Evolutionary conservation across 37 sponge, comb jelly and placozoan genomes (phyloP).

Genomic region (Halichondria panicea): DNA sequence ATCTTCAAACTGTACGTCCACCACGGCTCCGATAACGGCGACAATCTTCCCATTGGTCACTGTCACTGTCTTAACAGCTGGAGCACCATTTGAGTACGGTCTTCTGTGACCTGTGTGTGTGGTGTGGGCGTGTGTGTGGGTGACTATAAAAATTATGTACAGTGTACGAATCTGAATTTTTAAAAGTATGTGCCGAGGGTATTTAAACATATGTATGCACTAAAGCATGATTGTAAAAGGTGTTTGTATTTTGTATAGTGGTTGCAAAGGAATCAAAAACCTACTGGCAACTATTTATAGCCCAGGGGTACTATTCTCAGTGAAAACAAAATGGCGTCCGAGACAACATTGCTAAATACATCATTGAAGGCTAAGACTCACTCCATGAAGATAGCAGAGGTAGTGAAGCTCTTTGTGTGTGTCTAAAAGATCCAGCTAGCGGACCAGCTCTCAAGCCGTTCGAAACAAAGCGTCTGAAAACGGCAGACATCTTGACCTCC

Average conservation of each 20-base stretch:
- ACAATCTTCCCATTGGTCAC: constrained; percentile 79
- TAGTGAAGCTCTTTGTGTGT: constrained; percentile 9
- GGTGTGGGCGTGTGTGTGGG: background rate
- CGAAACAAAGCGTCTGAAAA: constrained; percentile 38
- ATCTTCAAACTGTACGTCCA: constrained; percentile 98
- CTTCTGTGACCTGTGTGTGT: constrained; percentile 40
- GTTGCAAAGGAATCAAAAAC: background rate
- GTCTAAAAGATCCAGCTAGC: constrained; percentile 21
- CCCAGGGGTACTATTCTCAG: background rate
- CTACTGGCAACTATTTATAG: background rate
- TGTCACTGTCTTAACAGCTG: constrained; percentile 15
- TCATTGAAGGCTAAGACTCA: constrained; percentile 8
- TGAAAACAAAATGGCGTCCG: background rate
- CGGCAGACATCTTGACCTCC: constrained; percentile 36
- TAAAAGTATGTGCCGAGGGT: background rate
- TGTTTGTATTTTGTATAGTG: background rate
- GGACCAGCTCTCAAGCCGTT: constrained; percentile 7
- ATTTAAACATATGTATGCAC: background rate
- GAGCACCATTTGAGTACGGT: constrained; percentile 15
- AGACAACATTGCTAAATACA: background rate
- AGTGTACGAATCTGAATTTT: background rate
- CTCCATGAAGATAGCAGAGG: constrained; percentile 27
- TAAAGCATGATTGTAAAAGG: background rate
- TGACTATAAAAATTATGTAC: background rate
- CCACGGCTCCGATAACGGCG: constrained; percentile 99